Base-by-base conservation (phyloP, 2,888 invertebrate genomes). In the Gastrophysa polygoni region DNA sequence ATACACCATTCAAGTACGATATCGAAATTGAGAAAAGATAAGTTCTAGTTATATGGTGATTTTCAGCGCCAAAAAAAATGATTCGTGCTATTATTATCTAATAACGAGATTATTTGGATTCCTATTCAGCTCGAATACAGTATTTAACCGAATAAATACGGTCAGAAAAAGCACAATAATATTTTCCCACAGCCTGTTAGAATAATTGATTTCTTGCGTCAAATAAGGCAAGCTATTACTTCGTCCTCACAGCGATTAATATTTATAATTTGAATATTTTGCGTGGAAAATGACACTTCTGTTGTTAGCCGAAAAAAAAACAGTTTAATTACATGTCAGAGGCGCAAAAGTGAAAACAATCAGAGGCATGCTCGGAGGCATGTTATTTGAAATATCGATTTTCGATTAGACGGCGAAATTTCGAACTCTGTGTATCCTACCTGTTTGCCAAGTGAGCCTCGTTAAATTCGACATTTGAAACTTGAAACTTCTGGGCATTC, bases 361-460 rank as follows among this genome's bases (percentile, higher is more conserved):
- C n/a, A n/a, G n/a, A n/a, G n/a, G n/a, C n/a, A n/a, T n/a, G n/a
- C n/a, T n/a, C n/a, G n/a, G n/a, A n/a, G n/a, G 29, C 34, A 32
- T 48, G 21, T 47, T 5, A 57, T 21, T 47, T n/a, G 48, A 32
- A 47, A 47, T 47, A 57, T 47, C 32, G 56, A 44, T 48, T 56
- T 56, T 56, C 48, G 46, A 56, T 56, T 56, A 56, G 48, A 18
- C 20, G 17, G 44, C 28, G 4, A 29, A 46, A 48, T 46, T 56
- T 24, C 16, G 16, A 11, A 32, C 28, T n/a, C n/a, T 29, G 18
- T 11, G 18, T 28, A n/a, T n/a, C n/a, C n/a, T n/a, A 47, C 47
- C 47, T 47, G 46, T 29, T n/a, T 17, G 20, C 24, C 11, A 17
- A 18, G 14, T n/a, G n/a, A n/a, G 16, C 17, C 17, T 44, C 44